Percentiles rank a stretch among this genome's conserved stretches.
These are phyloP conservation scores for Mesorhabditis belari DNA, from an alignment of 2,888 invertebrate species.

Conservation along the genomic window DNA sequence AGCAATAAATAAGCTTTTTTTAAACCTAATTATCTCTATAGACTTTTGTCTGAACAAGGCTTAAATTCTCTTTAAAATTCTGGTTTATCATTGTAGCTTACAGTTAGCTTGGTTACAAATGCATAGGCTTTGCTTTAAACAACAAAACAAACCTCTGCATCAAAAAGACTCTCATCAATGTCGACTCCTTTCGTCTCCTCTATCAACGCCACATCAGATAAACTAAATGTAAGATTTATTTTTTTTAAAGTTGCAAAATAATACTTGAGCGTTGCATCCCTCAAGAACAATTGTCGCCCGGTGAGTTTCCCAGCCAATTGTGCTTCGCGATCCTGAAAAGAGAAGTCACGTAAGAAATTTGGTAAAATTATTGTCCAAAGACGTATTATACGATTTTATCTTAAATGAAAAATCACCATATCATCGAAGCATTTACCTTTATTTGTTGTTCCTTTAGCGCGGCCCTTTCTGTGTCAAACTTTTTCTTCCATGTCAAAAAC, in stretches of 20 bases:
- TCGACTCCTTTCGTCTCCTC: constrained; percentile 67
- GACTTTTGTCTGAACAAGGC: too few species aligned
- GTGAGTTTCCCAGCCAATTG: constrained; percentile 36
- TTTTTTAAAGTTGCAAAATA: too few species aligned
- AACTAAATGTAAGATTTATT: too few species aligned
- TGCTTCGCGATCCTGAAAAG: constrained; percentile 32
- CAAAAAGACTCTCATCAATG: constrained; percentile 86
- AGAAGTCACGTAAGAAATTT: too few species aligned
- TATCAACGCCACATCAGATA: constrained; percentile 70
- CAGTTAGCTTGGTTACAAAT: too few species aligned
- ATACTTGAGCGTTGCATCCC: constrained; percentile 77
- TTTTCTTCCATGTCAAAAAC: constrained; percentile 84
- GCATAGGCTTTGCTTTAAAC: background rate
- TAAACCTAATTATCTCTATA: too few species aligned
- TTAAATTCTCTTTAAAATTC: too few species aligned
- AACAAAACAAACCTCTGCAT: constrained; percentile 29
- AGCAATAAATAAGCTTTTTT: constrained; percentile 4
- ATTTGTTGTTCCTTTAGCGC: constrained; percentile 32
- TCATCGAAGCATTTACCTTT: constrained; percentile 22
- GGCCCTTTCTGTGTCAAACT: constrained; percentile 78
- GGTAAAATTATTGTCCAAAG: too few species aligned
- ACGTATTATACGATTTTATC: too few species aligned
- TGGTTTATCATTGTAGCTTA: too few species aligned
- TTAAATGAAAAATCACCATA: background rate
- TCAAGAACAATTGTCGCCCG: constrained; percentile 85